These are phyloP conservation scores for Cephus rjabovi DNA, from an alignment of 2,888 invertebrate species.

Conservation along the genomic window DNA sequence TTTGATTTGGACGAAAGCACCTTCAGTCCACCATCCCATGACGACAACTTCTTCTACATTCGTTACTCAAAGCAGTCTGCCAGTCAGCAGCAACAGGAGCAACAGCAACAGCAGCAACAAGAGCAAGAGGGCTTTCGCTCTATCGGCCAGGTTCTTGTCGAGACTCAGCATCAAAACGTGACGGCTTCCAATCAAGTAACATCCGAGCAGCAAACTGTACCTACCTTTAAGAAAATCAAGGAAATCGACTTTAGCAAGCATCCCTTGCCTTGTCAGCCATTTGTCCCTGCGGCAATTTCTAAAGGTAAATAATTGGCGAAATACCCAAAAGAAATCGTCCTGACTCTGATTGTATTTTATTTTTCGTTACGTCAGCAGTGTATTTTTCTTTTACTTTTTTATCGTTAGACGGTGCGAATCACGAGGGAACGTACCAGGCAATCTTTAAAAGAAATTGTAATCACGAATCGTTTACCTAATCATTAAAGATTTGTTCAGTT, in stretches of 20 bases:
- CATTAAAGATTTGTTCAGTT: no score
- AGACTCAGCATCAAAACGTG: constrained; percentile 31
- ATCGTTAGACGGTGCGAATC: no score
- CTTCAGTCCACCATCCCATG: constrained; percentile 80
- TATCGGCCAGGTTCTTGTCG: constrained; percentile 47
- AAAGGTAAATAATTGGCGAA: constrained; percentile 39
- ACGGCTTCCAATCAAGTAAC: constrained; percentile 26
- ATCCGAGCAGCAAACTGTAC: constrained; percentile 16
- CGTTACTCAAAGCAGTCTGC: constrained; percentile 67
- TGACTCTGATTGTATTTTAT: background rate
- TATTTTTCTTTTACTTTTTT: no score
- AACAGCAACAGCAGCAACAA: constrained; percentile 27
- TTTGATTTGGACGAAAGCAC: constrained; percentile 71
- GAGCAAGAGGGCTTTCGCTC: constrained; percentile 45
- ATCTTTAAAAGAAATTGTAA: no score
- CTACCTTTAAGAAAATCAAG: constrained; percentile 13
- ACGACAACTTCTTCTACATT: constrained; percentile 80
- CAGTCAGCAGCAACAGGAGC: constrained; percentile 24
- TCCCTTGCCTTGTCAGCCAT: constrained; percentile 75
- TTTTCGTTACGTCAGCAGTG: no score
- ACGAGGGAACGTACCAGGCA: no score
- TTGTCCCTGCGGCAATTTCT: constrained; percentile 43
- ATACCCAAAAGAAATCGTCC: background rate
- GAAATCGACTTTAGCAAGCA: constrained; percentile 72
- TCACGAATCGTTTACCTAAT: no score